Conservation (phyloP, 2,888 invertebrate species). For the Ganaspis brasiliensis region DNA sequence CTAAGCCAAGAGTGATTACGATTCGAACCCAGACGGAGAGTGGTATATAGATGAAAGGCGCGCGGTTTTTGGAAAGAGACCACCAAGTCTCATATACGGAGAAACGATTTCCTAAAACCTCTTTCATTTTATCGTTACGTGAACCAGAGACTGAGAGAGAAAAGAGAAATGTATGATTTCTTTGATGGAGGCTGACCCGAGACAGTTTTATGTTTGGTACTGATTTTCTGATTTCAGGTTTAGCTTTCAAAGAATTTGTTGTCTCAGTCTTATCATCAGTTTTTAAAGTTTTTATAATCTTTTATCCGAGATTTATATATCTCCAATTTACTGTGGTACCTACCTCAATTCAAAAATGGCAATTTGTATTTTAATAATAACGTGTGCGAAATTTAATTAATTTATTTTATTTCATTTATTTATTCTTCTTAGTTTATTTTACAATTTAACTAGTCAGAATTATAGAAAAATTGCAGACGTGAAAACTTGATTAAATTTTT, state of each 20-base stretch:
- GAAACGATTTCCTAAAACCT: conserved; percentile 17
- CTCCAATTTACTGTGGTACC: too few relatives aligned
- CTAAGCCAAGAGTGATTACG: conserved; percentile 26
- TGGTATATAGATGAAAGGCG: conserved; percentile 3
- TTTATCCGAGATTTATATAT: too few relatives aligned
- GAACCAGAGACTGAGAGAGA: conserved; percentile 5
- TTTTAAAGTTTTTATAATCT: background rate
- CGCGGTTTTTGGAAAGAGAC: conserved; percentile 14
- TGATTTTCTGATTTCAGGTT: conserved; percentile 35
- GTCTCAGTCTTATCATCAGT: background rate
- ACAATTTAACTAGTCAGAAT: too few relatives aligned
- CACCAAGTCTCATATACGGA: background rate
- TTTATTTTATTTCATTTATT: too few relatives aligned
- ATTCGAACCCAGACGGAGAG: background rate
- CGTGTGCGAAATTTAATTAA: too few relatives aligned
- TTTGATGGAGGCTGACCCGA: conserved; percentile 21
- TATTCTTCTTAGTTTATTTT: too few relatives aligned
- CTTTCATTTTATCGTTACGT: conserved; percentile 26
- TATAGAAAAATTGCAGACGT: too few relatives aligned
- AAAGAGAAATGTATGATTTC: conserved; percentile 35
- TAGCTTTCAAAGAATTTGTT: background rate
- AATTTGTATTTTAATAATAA: background rate
- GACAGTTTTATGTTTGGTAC: conserved; percentile 20
- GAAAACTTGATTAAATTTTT: too few relatives aligned
- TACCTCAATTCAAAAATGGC: background rate